Conservation (phyloP, 2,797 vertebrate genomes). For the Labroides dimidiatus region DNA sequence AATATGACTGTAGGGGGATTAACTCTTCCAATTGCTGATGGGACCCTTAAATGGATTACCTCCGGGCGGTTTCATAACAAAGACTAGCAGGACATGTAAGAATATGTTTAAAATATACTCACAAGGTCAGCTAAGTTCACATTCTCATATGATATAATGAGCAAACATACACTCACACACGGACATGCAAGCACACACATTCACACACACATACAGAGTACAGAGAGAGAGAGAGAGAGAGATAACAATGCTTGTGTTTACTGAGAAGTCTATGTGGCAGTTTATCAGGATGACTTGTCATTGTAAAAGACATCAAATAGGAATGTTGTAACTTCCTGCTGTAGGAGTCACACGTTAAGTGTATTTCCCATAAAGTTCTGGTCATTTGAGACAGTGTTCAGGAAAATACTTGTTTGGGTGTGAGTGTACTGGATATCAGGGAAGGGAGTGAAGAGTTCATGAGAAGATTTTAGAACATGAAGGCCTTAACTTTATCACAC, state of each 20-base stretch:
- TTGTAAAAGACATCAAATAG: slow-evolving; percentile 1
- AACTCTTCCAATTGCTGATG: background rate
- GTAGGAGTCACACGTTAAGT: slow-evolving; percentile 17
- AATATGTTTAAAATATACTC: background rate
- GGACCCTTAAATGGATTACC: slow-evolving; percentile 18
- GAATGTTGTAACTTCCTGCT: slow-evolving; percentile 50
- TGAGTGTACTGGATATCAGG: background rate
- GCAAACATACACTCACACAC: background rate
- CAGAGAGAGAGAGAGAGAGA: too few species aligned
- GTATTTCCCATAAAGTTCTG: slow-evolving; percentile 38
- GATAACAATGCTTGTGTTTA: background rate
- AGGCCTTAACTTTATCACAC: background rate
- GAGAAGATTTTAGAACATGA: background rate
- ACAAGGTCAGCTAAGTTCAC: background rate
- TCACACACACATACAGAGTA: too few species aligned
- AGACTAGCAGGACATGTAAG: background rate
- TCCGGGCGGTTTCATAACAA: slow-evolving; percentile 11
- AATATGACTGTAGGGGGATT: background rate
- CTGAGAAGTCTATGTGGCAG: background rate
- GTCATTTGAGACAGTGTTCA: slow-evolving; percentile 2
- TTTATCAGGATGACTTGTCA: slow-evolving; percentile 7
- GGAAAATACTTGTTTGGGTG: background rate
- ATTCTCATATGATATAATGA: background rate
- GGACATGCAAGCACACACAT: too few species aligned
- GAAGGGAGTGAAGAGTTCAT: too few species aligned